These are phyloP conservation scores for Gonocerus acuteangulatus DNA, from an alignment of 2,888 invertebrate genomes.

Conservation along the genomic window DNA sequence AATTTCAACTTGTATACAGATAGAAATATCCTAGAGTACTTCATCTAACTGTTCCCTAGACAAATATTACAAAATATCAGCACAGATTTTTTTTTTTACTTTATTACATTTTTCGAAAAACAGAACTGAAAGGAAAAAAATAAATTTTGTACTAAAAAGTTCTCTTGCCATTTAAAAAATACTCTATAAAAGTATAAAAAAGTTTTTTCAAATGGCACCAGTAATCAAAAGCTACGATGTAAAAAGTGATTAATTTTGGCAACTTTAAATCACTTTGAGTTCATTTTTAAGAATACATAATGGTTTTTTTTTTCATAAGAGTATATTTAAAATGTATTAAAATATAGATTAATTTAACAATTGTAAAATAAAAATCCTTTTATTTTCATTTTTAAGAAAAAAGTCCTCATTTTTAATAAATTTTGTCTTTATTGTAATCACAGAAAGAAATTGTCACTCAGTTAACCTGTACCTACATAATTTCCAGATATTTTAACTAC, in stretches of 20 bases:
- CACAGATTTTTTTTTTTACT: background rate
- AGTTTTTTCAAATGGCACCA: background rate
- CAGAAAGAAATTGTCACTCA: background rate
- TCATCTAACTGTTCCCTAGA: slow-evolving; percentile 21
- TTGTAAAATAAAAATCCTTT: background rate
- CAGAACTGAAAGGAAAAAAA: background rate
- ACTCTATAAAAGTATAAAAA: background rate
- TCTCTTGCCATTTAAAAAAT: background rate
- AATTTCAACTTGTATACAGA: slow-evolving; percentile 8
- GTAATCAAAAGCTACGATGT: background rate
- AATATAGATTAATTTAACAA: slow-evolving; percentile 11
- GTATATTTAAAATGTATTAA: background rate
- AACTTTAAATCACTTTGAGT: slow-evolving; percentile 7
- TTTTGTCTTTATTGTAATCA: background rate
- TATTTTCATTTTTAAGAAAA: background rate
- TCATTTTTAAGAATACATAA: background rate
- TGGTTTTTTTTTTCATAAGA: background rate
- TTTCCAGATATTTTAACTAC: too few relatives aligned
- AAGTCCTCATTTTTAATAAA: background rate
- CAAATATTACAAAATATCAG: slow-evolving; percentile 17
- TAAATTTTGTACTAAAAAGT: background rate
- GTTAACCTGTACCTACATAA: too few relatives aligned
- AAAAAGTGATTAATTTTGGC: slow-evolving; percentile 10
- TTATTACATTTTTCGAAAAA: background rate
- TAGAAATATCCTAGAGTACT: slow-evolving; percentile 7